phyloP scores from a whole-genome alignment of 2,888 invertebrate genomes.

The Lissonota sp. region DNA sequence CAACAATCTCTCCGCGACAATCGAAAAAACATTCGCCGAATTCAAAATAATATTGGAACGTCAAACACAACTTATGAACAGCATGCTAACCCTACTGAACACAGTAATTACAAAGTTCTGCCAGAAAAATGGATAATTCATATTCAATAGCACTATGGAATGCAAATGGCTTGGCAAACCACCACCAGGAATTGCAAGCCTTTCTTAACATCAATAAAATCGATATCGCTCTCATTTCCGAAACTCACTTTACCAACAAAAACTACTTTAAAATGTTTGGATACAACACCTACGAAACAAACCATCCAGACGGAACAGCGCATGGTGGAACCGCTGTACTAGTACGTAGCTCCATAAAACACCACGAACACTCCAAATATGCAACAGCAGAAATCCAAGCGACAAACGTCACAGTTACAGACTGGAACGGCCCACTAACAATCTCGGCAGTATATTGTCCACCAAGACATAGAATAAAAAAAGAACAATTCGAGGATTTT shows the following conservation, averaged over 20 bases:
- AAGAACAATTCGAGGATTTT: slow-evolving; percentile 47
- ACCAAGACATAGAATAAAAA: slow-evolving; percentile 44
- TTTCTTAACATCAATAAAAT: slow-evolving; percentile 54
- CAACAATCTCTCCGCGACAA: background rate
- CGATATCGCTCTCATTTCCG: slow-evolving; percentile 40
- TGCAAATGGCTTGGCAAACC: slow-evolving; percentile 36
- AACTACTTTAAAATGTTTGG: slow-evolving; percentile 57
- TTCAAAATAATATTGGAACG: slow-evolving; percentile 36
- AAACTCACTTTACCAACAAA: slow-evolving; percentile 64
- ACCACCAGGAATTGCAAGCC: slow-evolving; percentile 34
- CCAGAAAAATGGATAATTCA: slow-evolving; percentile 19
- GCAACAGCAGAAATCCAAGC: slow-evolving; percentile 57
- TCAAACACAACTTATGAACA: slow-evolving; percentile 41
- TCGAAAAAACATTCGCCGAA: slow-evolving; percentile 29
- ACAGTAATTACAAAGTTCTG: slow-evolving; percentile 38
- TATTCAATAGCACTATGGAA: slow-evolving; percentile 43
- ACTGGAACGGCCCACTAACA: slow-evolving; percentile 45
- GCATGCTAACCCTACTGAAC: slow-evolving; percentile 30
- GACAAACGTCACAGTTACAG: slow-evolving; percentile 59
- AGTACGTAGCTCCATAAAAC: slow-evolving; percentile 62
- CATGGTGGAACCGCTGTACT: slow-evolving; percentile 62
- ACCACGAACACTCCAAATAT: slow-evolving; percentile 53
- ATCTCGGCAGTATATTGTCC: slow-evolving; percentile 57
- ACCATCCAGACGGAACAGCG: slow-evolving; percentile 64
- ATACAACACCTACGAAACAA: slow-evolving; percentile 58